phyloP scores from a whole-genome alignment of 2,888 invertebrate genomes.

The Zaprionus obscuricornis region DNA sequence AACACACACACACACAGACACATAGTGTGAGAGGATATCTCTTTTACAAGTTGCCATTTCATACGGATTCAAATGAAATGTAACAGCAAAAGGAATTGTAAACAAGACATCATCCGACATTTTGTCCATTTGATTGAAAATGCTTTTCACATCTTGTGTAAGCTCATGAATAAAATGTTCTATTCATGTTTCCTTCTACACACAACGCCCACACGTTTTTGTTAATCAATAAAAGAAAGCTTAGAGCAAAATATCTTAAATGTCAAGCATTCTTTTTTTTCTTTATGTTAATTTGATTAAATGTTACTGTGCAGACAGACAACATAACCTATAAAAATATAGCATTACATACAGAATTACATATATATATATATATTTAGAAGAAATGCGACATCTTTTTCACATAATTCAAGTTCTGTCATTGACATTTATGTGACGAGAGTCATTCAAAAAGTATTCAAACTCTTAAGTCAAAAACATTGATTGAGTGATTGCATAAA shows the following conservation, averaged over 20 bases:
- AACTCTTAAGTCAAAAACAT: no score
- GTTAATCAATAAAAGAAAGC: constrained; percentile 56
- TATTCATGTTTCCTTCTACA: constrained; percentile 28
- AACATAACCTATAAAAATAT: constrained; percentile 36
- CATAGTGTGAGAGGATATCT: no score
- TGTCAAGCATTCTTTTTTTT: constrained; percentile 35
- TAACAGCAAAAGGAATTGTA: constrained; percentile 18
- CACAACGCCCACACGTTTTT: constrained; percentile 22
- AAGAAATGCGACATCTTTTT: constrained; percentile 10
- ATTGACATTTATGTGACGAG: constrained; percentile 30
- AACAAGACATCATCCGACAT: constrained; percentile 19
- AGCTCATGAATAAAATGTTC: constrained; percentile 49
- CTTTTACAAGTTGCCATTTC: no score
- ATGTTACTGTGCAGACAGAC: constrained; percentile 52
- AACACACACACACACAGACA: no score
- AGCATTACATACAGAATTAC: no score
- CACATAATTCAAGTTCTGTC: constrained; percentile 15
- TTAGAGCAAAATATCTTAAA: constrained; percentile 45
- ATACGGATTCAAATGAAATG: constrained; percentile 37
- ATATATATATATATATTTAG: no score
- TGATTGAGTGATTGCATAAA: no score
- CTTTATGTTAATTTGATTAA: constrained; percentile 74
- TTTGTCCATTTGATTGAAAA: constrained; percentile 30
- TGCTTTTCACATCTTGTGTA: constrained; percentile 8
- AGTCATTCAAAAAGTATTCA: background rate